Conservation (phyloP, 2,888 invertebrate genomes). For the Drosophila subsilvestris region DNA sequence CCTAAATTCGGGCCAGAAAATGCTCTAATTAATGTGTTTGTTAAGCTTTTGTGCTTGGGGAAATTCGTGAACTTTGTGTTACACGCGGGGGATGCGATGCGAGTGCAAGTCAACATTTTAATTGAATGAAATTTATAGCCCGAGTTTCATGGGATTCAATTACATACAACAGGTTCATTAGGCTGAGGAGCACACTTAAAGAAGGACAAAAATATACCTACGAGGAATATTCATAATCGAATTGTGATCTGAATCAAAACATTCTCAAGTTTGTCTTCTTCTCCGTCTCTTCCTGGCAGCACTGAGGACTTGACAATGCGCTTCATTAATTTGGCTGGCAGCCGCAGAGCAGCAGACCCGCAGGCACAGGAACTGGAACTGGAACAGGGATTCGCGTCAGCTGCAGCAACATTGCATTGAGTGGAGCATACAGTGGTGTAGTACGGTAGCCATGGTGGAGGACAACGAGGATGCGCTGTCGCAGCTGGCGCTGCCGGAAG, state of each 20-base stretch:
- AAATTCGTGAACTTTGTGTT: conserved; percentile 54
- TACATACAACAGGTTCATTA: conserved; percentile 48
- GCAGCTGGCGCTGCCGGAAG: conserved; percentile 67
- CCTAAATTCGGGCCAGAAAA: conserved; percentile 26
- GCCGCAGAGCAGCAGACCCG: conserved; percentile 33
- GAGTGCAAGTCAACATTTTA: conserved; percentile 56
- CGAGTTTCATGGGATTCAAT: conserved; percentile 36
- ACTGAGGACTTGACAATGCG: conserved; percentile 53
- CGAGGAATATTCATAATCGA: conserved; percentile 7
- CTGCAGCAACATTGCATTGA: conserved; percentile 54
- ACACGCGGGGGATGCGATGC: conserved; percentile 26
- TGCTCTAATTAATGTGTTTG: conserved; percentile 77
- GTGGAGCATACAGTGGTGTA: conserved; percentile 9
- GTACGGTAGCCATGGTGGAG: conserved; percentile 66
- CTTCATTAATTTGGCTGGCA: conserved; percentile 50
- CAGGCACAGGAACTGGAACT: conserved; percentile 30
- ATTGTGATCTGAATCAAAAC: conserved; percentile 12
- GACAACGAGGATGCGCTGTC: conserved; percentile 61
- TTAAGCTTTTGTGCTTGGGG: conserved; percentile 58
- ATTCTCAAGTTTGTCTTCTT: conserved; percentile 9
- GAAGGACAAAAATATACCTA: conserved; percentile 13
- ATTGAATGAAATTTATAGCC: conserved; percentile 58
- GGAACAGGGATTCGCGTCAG: conserved; percentile 48
- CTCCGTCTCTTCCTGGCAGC: conserved; percentile 11
- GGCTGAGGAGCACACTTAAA: not conserved